Conservation (phyloP, 2,797 vertebrate species). For the Cygnus olor region DNA sequence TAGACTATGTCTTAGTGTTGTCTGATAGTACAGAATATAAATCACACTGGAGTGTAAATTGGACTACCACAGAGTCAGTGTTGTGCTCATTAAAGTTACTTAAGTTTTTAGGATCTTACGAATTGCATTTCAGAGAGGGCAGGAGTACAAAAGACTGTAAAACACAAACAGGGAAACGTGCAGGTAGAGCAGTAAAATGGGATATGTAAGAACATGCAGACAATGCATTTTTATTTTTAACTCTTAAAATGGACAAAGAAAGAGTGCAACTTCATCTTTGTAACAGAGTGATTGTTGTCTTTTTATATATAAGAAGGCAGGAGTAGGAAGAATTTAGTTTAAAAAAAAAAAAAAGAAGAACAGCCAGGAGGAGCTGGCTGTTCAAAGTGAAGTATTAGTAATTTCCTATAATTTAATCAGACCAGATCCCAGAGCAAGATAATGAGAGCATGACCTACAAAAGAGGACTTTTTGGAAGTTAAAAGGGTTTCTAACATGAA, state of each 20-base stretch:
- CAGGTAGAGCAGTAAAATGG: not conserved
- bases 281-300: slow-evolving; percentile 4
- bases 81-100: not conserved
- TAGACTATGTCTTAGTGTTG: not conserved
- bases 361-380: slow-evolving; percentile 56
- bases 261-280: slow-evolving; percentile 7
- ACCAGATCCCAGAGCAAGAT: slow-evolving; percentile 76
- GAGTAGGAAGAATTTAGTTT: slow-evolving; percentile 57
- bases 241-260: slow-evolving; percentile 7
- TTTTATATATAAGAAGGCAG: slow-evolving; percentile 38
- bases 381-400: slow-evolving; percentile 76
- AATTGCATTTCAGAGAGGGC: slow-evolving; percentile 28
- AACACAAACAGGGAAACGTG: not conserved
- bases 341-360: slow-evolving; percentile 32
- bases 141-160: not conserved
- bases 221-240: not conserved
- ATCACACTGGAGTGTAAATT: not conserved
- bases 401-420: slow-evolving; percentile 83
- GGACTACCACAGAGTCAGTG: not conserved
- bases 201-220: not conserved
- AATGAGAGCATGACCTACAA: slow-evolving; percentile 80
- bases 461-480: slow-evolving; percentile 73
- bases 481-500: slow-evolving; percentile 71
- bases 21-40: slow-evolving; percentile 35
- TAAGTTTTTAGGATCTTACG: slow-evolving; percentile 24